Evolutionary conservation across 2,888 invertebrate genomes (phyloP), one percentile per base, ranked within the genome.

Genomic region (Acanthoscelides obtectus): DNA sequence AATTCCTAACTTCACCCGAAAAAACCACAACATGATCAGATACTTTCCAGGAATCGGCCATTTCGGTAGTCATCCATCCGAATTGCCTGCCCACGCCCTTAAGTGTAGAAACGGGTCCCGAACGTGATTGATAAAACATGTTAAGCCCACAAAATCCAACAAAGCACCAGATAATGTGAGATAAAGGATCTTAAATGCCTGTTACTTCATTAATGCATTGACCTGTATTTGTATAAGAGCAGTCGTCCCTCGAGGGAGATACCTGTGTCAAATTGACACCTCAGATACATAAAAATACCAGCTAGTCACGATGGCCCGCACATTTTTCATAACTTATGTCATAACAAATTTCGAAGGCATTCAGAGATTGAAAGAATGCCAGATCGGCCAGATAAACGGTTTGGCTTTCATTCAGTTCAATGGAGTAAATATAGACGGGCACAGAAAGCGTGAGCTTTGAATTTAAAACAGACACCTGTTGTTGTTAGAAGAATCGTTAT

Each of bases 261-360:
- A 45, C 45, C 45, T 45, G 45, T 45, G 45, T 45, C 45, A 45
- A 45, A 45, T 45, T 45, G 45, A 45, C 45, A 45, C 45, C 45
- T 4, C 17, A 6, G 45, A 45, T 1, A 45, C 12, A 45, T 12
- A 45, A 45, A 45, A 45, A 45, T 45, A 45, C 45, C 45, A 45
- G 5, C 45, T 1, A 45, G 45, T 45, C 45, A 45, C 17, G 45
- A 6, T 12, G 45, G 45, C 45, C 45, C 45, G 45, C 79, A 80
- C 79, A 80, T 78, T 79, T 81, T 81, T 80, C 80, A 80, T 79
- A 79, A 79, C 75, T 76, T 77, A 74, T 79, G 80, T 80, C 80
- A 80, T 79, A 81, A 80, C 80, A 81, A 79, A 81, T 80, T 80
- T 80, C 76, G 76, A 78, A 77, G 72, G 75, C 77, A 79, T 80